phyloP scores from a whole-genome alignment of 2,888 invertebrate genomes.

The Tupiocoris notatus region DNA sequence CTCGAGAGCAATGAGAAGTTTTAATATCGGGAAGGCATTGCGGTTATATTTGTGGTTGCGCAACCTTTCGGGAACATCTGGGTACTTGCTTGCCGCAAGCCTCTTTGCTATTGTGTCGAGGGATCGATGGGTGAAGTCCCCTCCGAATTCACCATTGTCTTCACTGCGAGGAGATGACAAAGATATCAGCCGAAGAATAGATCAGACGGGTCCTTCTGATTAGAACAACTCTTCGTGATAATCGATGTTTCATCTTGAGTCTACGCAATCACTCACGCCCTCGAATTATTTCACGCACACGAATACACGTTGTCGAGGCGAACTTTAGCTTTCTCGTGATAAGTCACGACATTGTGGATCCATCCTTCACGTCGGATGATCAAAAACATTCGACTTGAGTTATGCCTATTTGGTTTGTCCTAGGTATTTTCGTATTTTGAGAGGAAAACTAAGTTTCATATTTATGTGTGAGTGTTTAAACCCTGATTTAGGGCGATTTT shows the following conservation, averaged over 20 bases:
- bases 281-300: not conserved
- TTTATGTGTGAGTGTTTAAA: too few relatives aligned
- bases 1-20: constrained; percentile 27
- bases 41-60: constrained; percentile 15
- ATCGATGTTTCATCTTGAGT: constrained; percentile 7
- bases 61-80: constrained; percentile 21
- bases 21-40: constrained; percentile 29
- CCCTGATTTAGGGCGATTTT: too few relatives aligned
- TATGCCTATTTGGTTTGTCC: too few relatives aligned
- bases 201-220: constrained; percentile 4
- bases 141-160: constrained; percentile 15
- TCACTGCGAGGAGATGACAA: constrained; percentile 27
- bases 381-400: too few relatives aligned
- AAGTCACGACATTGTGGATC: too few relatives aligned
- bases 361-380: too few relatives aligned
- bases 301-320: too few relatives aligned
- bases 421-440: too few relatives aligned
- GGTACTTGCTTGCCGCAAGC: constrained; percentile 6
- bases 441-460: too few relatives aligned
- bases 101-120: constrained; percentile 18
- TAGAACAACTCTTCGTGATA: constrained; percentile 15
- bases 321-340: not conserved
- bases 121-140: not conserved
- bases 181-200: constrained; percentile 14
- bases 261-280: not conserved